Base-by-base conservation (phyloP, 2,888 invertebrate species). In the Shargacucullia verbasci region DNA sequence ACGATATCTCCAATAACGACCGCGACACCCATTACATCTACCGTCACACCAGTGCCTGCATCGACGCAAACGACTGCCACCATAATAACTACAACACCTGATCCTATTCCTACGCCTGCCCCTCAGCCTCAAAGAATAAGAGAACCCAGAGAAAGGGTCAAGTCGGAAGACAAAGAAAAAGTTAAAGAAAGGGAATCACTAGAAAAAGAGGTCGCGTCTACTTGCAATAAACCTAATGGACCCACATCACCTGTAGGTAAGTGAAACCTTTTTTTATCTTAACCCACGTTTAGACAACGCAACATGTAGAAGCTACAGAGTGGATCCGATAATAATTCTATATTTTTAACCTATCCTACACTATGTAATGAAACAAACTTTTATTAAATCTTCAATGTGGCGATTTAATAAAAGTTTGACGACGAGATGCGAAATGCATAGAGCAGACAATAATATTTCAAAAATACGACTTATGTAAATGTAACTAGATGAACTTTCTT, bases 41-140 rank as follows among this genome's bases (percentile, higher is more conserved):
- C 58, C 11, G 29, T 27, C 46, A 64, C 73, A 45, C 59, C 69
- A 55, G 67, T 73, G 55, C 66, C 75, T 37, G 66, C 66, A 57
- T 14, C 71, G 8, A 62, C 48, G 38, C 61, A 45, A 44, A 38
- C 39, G 59, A 47, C 55, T 57, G 27, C 56, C 54, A 37, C 54
- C 13, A 63, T 35, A 49, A 59, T 59, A 20, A 62, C 68, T 15
- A 60, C 69, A 25, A 45, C 63, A 49, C 47, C 48, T 59, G 31
- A 54, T 62, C 41, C 73, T 46, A 45, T 39, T 35, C 46, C 74
- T 1, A 52, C 76, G 11, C 61, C 66, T 29, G 69, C 69, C 40
- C 86, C 89, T 2, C 87, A 87, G 53, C 87, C 89, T 5, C 90
- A 90, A 49, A 82, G 88, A 62, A 78, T 87, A 74, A 78, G 88